Conservation (phyloP, 2,113 vertebrate species). For the Trochalopteron elliotii region DNA sequence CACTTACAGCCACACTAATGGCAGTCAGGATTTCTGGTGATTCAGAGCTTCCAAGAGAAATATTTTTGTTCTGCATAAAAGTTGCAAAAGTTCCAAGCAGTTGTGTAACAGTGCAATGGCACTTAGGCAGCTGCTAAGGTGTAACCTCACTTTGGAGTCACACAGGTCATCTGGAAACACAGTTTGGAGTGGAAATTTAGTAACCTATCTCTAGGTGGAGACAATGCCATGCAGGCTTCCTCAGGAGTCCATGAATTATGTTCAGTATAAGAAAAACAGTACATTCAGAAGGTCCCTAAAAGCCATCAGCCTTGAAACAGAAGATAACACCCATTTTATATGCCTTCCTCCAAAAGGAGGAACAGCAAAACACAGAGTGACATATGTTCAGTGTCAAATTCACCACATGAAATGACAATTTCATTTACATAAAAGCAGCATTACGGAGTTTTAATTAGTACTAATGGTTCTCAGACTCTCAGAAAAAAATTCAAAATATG, state of each 20-base stretch:
- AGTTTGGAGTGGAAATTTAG: background rate
- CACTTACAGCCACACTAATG: background rate
- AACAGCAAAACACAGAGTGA: background rate
- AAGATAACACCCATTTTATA: background rate
- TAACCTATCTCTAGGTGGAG: background rate
- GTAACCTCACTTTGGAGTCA: background rate
- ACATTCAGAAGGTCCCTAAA: background rate
- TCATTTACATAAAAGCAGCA: conserved; percentile 14
- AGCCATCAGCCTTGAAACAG: background rate
- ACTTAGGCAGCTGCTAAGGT: background rate
- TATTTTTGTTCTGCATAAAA: background rate
- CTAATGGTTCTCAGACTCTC: background rate
- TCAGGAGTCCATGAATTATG: background rate
- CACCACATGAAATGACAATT: background rate
- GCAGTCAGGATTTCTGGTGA: background rate
- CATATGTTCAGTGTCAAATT: conserved; percentile 4
- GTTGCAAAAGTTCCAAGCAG: background rate
- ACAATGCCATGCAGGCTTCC: background rate
- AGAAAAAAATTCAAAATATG: background rate
- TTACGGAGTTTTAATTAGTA: conserved; percentile 36
- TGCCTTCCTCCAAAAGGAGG: background rate
- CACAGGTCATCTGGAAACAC: background rate
- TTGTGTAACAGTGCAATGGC: background rate
- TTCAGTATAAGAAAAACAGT: background rate
- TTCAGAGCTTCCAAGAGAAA: background rate